Evolutionary conservation across 2,888 invertebrate genomes (phyloP).

Genomic region (Notodonta dromedarius): DNA sequence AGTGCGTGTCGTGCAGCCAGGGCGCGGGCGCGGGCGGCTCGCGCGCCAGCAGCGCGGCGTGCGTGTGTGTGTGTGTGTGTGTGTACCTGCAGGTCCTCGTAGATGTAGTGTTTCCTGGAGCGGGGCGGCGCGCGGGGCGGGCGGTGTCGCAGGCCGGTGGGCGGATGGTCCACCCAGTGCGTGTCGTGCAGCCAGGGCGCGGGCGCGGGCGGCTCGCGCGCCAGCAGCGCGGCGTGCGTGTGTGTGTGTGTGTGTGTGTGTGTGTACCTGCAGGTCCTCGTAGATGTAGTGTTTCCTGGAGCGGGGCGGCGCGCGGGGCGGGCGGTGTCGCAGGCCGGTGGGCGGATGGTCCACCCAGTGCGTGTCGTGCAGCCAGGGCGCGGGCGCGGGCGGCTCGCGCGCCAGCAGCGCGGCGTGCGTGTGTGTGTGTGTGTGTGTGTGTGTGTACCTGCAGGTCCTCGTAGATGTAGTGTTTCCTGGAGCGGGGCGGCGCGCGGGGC

Average conservation of each 20-base stretch:
- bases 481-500: slow-evolving; percentile 86
- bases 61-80: slow-evolving; percentile 66
- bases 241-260: background rate
- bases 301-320: slow-evolving; percentile 86
- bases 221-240: slow-evolving; percentile 92
- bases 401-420: slow-evolving; percentile 93
- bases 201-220: slow-evolving; percentile 88
- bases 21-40: slow-evolving; percentile 84
- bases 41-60: slow-evolving; percentile 93
- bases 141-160: slow-evolving; percentile 89
- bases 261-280: slow-evolving; percentile 75
- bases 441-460: slow-evolving; percentile 75
- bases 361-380: slow-evolving; percentile 94
- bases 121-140: slow-evolving; percentile 86
- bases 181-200: slow-evolving; percentile 94
- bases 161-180: slow-evolving; percentile 98
- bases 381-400: slow-evolving; percentile 87
- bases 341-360: slow-evolving; percentile 98
- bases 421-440: background rate
- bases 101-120: slow-evolving; percentile 88
- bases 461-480: slow-evolving; percentile 88
- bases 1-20: slow-evolving; percentile 98
- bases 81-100: slow-evolving; percentile 78
- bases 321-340: slow-evolving; percentile 89
- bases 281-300: slow-evolving; percentile 88